Evolutionary conservation across 2,113 vertebrate genomes (phyloP).

Genomic region (Otolemur garnettii): DNA sequence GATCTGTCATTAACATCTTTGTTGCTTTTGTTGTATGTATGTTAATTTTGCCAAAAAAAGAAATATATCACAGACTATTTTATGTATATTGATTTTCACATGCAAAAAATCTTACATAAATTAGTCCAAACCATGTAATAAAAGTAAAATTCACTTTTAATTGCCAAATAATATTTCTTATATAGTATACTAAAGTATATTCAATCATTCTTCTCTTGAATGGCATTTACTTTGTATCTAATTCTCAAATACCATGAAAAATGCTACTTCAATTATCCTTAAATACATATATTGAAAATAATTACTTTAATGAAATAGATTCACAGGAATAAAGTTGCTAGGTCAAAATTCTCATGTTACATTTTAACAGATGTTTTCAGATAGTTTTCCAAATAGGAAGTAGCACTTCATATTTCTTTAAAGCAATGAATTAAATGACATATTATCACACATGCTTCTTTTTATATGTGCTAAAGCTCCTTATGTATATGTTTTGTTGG

Average conservation of each 20-base stretch:
- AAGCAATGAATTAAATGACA: neutral
- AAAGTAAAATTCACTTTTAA: neutral
- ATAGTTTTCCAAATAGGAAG: neutral
- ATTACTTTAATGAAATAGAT: neutral
- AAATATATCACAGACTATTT: neutral
- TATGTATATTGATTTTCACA: neutral
- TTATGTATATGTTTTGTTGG: neutral
- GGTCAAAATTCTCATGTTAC: neutral
- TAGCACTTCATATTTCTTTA: neutral
- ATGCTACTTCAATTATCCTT: neutral
- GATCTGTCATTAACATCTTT: neutral
- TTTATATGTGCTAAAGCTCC: neutral
- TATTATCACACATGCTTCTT: neutral
- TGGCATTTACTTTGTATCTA: neutral
- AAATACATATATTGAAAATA: neutral
- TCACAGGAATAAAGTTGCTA: neutral
- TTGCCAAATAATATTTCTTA: neutral
- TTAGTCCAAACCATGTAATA: neutral
- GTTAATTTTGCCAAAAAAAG: neutral
- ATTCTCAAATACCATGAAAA: neutral
- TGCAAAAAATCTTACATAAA: neutral
- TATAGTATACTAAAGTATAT: neutral
- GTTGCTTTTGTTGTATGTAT: neutral
- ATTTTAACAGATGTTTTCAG: neutral
- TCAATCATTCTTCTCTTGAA: neutral